Conservation (phyloP, 1,140 invertebrate species). For the Camponotus vicinus region DNA sequence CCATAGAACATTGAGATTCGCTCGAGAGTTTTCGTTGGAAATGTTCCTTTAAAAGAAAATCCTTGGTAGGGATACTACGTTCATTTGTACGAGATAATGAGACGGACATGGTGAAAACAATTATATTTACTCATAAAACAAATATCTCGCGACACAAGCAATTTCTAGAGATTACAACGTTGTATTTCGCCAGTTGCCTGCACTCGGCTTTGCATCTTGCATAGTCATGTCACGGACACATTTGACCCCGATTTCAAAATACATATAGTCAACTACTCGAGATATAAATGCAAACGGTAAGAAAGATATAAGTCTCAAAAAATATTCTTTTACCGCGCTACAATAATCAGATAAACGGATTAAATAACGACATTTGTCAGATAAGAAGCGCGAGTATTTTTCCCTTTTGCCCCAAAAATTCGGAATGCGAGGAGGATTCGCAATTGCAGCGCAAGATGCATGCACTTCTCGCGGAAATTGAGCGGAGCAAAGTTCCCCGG, state of each 20-base stretch:
- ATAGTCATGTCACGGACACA: slow-evolving; percentile 30
- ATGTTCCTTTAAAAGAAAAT: slow-evolving; percentile 3
- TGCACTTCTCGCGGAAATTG: background rate
- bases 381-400: background rate
- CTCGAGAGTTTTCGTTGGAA: background rate
- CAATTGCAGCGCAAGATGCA: background rate
- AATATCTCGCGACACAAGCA: background rate
- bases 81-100: background rate
- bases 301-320: background rate
- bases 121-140: background rate
- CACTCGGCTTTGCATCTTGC: background rate
- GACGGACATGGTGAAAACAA: background rate
- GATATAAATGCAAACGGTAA: background rate
- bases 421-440: background rate
- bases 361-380: background rate
- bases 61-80: background rate
- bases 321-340: background rate
- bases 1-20: background rate
- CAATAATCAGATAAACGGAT: background rate
- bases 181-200: background rate
- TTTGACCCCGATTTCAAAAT: slow-evolving; percentile 47
- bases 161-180: slow-evolving; percentile 20
- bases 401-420: too few relatives aligned
- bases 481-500: too few relatives aligned
- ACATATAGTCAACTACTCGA: background rate